Base-by-base conservation (phyloP, 2,888 invertebrate species). In the Hypomecis atomaria region DNA sequence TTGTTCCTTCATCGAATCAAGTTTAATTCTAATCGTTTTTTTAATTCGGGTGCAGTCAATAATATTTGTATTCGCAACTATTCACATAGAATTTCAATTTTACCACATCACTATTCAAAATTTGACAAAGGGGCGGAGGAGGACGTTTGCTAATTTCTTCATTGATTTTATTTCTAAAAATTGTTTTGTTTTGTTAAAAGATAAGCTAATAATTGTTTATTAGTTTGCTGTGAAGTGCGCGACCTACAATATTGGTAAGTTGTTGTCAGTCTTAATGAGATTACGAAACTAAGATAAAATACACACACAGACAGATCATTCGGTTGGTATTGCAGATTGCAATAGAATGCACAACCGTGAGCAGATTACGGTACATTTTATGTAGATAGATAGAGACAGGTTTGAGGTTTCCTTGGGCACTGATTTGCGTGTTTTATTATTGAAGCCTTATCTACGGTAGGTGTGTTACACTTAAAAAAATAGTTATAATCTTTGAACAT, bases 301-400 rank as follows among this genome's bases (percentile, higher is more conserved):
- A n/a, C 2, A 54, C 6, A 11, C 43, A 37, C 37, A 23, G 45
- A 42, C n/a, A 9, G 13, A 13, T 52, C 40, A 47, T 43, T 40
- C 48, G 9, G 44, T 38, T 40, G 43, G 58, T 59, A 59, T 55
- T 67, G 66, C 70, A 69, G 66, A 59, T 55, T 67, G 66, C 70
- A 69, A 67, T 70, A 65, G 60, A 70, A 66, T 70, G 67, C 72
- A 69, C 59, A 65, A 49, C 48, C 53, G 57, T 53, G 59, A 59
- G 54, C 56, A 69, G 70, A 70, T 71, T 72, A 72, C 71, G 71
- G 71, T 72, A 71, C 68, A 61, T 60, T 61, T 48, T 53, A 50
- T 10, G 49, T 63, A 59, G 53, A 47, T 64, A 64, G 49, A 10
- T 59, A 43, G 23, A 58, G 62, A 59, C 66, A 54, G 66, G 66